Evolutionary conservation across 2,797 vertebrate genomes (phyloP).

Genomic region (Scarus forsteni): DNA sequence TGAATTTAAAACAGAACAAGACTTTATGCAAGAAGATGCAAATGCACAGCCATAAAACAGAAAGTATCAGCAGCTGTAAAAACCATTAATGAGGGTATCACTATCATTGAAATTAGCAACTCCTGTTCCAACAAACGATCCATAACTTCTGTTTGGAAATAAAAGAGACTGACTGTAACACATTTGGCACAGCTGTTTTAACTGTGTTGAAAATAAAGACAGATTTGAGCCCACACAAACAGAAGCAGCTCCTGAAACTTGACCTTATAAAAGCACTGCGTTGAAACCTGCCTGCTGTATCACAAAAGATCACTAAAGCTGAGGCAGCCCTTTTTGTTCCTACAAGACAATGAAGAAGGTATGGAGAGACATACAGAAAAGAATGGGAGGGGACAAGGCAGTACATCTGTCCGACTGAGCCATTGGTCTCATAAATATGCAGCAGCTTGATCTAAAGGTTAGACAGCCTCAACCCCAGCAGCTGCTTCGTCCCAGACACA

Average conservation of each 20-base stretch:
- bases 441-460: constrained; percentile 64
- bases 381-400: constrained; percentile 14
- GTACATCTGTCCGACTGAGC: constrained; percentile 45
- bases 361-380: constrained; percentile 24
- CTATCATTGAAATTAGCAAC: too few species aligned
- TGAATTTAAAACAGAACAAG: too few species aligned
- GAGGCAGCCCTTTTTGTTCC: constrained; percentile 25
- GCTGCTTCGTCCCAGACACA: constrained; percentile 56
- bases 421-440: constrained; percentile 69
- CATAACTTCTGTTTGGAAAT: background rate
- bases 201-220: background rate
- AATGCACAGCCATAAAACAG: too few species aligned
- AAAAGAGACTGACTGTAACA: background rate
- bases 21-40: too few species aligned
- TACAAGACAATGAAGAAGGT: constrained; percentile 26
- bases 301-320: constrained; percentile 7
- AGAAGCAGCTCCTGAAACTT: background rate
- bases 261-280: background rate
- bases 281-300: background rate
- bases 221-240: background rate
- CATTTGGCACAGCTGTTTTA: background rate
- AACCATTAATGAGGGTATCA: too few species aligned
- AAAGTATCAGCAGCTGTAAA: too few species aligned
- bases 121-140: background rate
- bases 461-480: constrained; percentile 42